Evolutionary conservation across 2,888 invertebrate genomes (phyloP), one percentile per base, ranked within the genome.

Genomic region (Anoncus sp.): DNA sequence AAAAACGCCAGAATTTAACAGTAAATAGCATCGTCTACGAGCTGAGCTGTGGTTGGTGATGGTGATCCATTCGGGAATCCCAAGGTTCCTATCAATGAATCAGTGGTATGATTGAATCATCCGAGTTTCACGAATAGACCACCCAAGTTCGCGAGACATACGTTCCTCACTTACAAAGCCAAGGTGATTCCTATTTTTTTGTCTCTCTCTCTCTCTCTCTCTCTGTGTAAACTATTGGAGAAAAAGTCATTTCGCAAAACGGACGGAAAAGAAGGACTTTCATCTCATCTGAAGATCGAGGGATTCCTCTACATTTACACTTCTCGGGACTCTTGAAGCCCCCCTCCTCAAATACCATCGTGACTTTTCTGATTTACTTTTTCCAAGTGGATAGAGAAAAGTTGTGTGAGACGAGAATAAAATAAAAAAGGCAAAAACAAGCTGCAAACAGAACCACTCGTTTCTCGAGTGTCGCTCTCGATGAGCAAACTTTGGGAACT

Each of bases 291-390:
- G 27, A 66, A 45, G 43, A 31, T 55, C 55, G 43, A 51, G n/a
- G 55, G 40, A 55, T 53, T 66, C 51, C 51, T 38, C n/a, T 16
- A 31, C 27, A 43, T 43, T 51, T 31, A 60, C 24, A 59, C 22
- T 59, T 40, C 38, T 43, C 18, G 38, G n/a, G 40, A 60, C 10
- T 59, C 45, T 14, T 40, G 20, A 43, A 57, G 22, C 35, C 45
- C n/a, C 45, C 57, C 27, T n/a, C 12, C 38, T 60, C 70, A 43
- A 70, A 27, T 43, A 43, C 40, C 60, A 51, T 70, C 60, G 49
- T 40, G 51, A 70, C 66, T 35, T 74, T 65, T 43, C 31, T 51
- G 59, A 45, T 43, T 74, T 51, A 43, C 66, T 59, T 53, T 40
- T 59, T 57, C 22, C 45, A 18, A 53, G 51, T 22, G 43, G 40